These are phyloP conservation scores for Leptopilina boulardi DNA, from an alignment of 1,140 invertebrate genomes.

Conservation along the genomic window DNA sequence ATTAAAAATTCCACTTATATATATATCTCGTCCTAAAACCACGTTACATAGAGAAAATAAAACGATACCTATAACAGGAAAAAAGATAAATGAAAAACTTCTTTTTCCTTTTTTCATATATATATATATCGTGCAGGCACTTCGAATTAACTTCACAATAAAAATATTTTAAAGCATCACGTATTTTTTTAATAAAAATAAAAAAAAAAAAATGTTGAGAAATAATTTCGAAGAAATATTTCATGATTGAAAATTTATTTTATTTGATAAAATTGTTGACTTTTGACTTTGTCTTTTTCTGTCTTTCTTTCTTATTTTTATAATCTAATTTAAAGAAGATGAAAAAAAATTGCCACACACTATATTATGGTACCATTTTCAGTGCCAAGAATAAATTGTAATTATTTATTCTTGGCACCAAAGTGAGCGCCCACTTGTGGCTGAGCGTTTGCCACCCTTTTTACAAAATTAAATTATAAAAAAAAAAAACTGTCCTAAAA, in stretches of 20 bases:
- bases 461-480: not conserved
- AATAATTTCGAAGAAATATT: too few species aligned
- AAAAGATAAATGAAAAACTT: not conserved
- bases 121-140: too few species aligned
- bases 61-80: not conserved
- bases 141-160: too few species aligned
- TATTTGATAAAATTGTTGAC: not conserved
- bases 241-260: too few species aligned
- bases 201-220: too few species aligned
- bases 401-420: conserved; percentile 14
- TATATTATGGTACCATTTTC: not conserved
- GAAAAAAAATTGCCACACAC: not conserved
- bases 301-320: not conserved
- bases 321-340: not conserved
- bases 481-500: not conserved
- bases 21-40: not conserved
- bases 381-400: conserved; percentile 7
- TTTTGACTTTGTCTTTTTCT: not conserved
- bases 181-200: too few species aligned
- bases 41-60: not conserved
- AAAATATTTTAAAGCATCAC: too few species aligned
- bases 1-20: not conserved
- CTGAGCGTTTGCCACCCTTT: not conserved
- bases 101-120: not conserved
- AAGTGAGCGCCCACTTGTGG: not conserved